Base-by-base conservation (phyloP, 1,140 invertebrate genomes). In the Ostrea edulis region DNA sequence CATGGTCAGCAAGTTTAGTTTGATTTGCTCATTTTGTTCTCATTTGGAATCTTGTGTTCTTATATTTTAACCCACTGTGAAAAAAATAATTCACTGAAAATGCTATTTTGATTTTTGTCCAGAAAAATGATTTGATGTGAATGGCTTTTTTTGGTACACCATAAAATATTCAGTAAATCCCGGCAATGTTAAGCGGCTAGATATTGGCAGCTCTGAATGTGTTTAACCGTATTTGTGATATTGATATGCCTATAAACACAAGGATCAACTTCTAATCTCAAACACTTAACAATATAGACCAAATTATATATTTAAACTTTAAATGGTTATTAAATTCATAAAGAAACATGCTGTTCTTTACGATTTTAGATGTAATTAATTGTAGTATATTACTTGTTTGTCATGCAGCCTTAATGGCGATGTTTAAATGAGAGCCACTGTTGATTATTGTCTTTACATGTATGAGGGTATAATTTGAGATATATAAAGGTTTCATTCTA, bases 261-360 rank as follows among this genome's bases (percentile, higher is more conserved):
- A 29, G 68, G 68, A 25, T 77, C 68, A 14, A 77, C 68, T 77
- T 35, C 68, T 77, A 77, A 77, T 77, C 68, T 77, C 4, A 77
- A 77, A 77, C 68, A 77, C 68, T 77, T 77, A 77, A 77, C 68
- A 77, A 35, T 77, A 25, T 77, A n/a, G 55, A 20, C 55, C n/a
- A 62, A 20, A 62, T 62, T 62, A 20, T 62, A n/a, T 62, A 4
- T 5, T 20, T 62, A 62, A 62, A 62, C 55, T 62, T 62, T 62
- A 62, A 62, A 62, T 62, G 55, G 55, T 62, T 17, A 62, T 62
- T 62, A 62, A 20, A 62, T 62, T 62, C 3, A 17, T 20, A 62
- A 62, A n/a, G 55, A 62, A 20, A 62, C 55, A 20, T 62, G 55
- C 55, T 62, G 7, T 62, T 62, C 55, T 62, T 14, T 20, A 17